Conservation (phyloP, 2,113 vertebrate species). For the Mirounga angustirostris region DNA sequence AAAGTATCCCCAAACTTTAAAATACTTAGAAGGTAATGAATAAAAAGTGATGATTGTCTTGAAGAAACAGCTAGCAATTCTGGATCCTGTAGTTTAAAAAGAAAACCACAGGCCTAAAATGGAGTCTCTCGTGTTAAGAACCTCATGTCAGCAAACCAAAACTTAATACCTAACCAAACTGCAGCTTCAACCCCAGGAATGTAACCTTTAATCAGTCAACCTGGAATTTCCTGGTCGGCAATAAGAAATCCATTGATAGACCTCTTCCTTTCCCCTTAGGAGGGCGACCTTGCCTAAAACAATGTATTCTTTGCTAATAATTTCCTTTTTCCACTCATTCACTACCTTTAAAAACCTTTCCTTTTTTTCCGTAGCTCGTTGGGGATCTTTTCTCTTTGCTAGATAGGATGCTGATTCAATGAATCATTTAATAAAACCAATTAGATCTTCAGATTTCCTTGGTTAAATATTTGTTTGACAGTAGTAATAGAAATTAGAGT, state of each 20-base stretch:
- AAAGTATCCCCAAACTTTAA: slow-evolving; percentile 62
- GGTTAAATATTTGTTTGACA: not conserved
- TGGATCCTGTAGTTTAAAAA: slow-evolving; percentile 2
- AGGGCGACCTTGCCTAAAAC: not conserved
- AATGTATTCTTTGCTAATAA: not conserved
- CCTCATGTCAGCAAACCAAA: not conserved
- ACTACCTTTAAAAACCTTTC: not conserved
- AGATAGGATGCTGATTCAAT: not conserved
- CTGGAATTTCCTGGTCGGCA: not conserved
- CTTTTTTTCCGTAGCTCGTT: not conserved
- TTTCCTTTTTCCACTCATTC: not conserved
- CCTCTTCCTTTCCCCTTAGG: not conserved
- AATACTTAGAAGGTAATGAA: slow-evolving; percentile 4
- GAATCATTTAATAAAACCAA: not conserved
- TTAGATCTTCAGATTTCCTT: not conserved
- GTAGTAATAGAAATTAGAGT: slow-evolving; percentile 45
- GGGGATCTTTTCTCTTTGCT: not conserved
- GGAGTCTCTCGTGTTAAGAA: not conserved
- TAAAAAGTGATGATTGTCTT: not conserved
- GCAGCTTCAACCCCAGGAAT: not conserved
- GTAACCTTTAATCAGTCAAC: not conserved
- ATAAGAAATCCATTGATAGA: not conserved
- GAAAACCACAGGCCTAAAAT: not conserved
- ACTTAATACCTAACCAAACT: not conserved
- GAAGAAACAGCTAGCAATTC: slow-evolving; percentile 40